A percentile compares a stretch with the other conserved stretches of the same genome.
phyloP scores from a whole-genome alignment of 2,888 invertebrate species.

The Macrosoma leucophasiata region DNA sequence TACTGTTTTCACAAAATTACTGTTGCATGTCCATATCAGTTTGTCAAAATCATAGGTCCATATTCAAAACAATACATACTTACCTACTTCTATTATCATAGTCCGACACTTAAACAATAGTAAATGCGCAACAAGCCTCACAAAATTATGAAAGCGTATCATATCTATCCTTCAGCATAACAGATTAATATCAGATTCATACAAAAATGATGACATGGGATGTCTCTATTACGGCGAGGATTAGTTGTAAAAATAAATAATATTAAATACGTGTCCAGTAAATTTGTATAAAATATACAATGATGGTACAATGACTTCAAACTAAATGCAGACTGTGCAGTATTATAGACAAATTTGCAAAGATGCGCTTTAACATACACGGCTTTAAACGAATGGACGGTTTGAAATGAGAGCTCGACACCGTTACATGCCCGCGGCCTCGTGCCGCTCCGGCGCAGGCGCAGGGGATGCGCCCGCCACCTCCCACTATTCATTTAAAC shows the following conservation, averaged over 20 bases:
- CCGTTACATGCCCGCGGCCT: slow-evolving; percentile 57
- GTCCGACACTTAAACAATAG: slow-evolving; percentile 54
- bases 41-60: no score
- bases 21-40: no score
- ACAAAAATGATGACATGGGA: slow-evolving; percentile 32
- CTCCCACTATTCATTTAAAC: slow-evolving; percentile 35
- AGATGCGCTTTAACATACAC: no score
- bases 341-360: no score
- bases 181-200: slow-evolving; percentile 17
- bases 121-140: slow-evolving; percentile 71
- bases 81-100: no score
- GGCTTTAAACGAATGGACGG: slow-evolving; percentile 16
- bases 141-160: slow-evolving; percentile 46
- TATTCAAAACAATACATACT: no score
- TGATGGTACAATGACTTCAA: slow-evolving; percentile 6
- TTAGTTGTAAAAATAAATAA: slow-evolving; percentile 42
- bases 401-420: slow-evolving; percentile 51
- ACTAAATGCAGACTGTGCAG: slow-evolving; percentile 14
- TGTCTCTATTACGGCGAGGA: slow-evolving; percentile 34
- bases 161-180: slow-evolving; percentile 20
- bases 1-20: no score
- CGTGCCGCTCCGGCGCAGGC: slow-evolving; percentile 26
- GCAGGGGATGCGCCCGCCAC: slow-evolving; percentile 38
- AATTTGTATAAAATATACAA: slow-evolving; percentile 12
- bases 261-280: no score